phyloP scores from a whole-genome alignment of 2,797 vertebrate species.

The Scomberomorus guttatus region DNA sequence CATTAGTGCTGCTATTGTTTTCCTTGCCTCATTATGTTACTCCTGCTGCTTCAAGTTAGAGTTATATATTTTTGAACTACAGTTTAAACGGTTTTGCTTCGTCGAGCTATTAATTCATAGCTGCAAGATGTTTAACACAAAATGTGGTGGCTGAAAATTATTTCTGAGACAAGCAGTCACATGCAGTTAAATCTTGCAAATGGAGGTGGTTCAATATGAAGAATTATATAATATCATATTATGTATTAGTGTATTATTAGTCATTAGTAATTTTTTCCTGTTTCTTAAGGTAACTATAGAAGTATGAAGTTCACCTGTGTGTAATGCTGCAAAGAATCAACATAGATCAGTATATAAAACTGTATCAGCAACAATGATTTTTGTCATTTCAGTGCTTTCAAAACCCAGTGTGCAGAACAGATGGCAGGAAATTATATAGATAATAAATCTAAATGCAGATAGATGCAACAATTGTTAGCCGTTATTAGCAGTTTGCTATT shows the following conservation, averaged over 20 bases:
- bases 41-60: conserved; percentile 26
- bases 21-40: conserved; percentile 27
- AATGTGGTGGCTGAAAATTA: neutral
- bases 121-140: neutral
- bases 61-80: conserved; percentile 25
- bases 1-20: conserved; percentile 37
- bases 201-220: neutral
- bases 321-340: neutral
- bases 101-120: neutral
- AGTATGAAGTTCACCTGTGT: neutral
- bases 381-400: conserved; percentile 12
- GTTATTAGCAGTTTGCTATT: conserved; percentile 35
- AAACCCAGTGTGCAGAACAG: conserved; percentile 12
- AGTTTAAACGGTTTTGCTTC: conserved; percentile 5
- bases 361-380: neutral
- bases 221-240: neutral
- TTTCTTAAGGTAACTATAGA: neutral
- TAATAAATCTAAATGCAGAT: conserved; percentile 8
- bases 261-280: neutral
- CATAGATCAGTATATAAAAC: neutral
- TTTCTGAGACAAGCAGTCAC: neutral
- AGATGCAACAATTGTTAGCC: neutral
- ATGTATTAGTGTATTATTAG: too few relatives aligned
- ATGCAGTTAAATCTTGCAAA: neutral
- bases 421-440: conserved; percentile 16